These are phyloP conservation scores for Hipposideros larvatus DNA, from an alignment of 2,797 vertebrate species.

Conservation along the genomic window DNA sequence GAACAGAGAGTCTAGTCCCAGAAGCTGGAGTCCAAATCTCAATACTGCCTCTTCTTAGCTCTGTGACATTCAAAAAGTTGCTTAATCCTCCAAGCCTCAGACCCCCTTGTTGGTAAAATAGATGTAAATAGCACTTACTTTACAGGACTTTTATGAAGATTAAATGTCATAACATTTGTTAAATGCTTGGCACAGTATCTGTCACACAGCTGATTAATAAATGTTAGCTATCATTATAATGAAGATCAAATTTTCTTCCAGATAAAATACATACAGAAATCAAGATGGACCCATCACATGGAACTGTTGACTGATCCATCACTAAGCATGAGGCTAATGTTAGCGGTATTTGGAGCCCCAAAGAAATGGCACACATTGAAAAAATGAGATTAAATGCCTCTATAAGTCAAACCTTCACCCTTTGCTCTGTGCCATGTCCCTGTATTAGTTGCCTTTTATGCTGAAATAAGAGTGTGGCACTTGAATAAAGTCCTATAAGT, in stretches of 20 bases:
- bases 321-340: background rate
- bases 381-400: background rate
- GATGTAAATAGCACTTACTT: background rate
- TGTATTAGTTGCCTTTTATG: background rate
- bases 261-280: background rate
- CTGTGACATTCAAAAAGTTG: background rate
- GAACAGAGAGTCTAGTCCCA: background rate
- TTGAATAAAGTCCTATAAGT: background rate
- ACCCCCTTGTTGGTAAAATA: background rate
- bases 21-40: background rate
- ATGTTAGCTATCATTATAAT: background rate
- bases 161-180: background rate
- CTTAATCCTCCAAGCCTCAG: background rate
- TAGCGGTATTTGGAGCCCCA: background rate
- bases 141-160: background rate
- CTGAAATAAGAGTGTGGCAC: background rate
- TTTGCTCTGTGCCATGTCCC: no score
- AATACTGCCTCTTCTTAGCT: background rate
- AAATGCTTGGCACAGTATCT: background rate
- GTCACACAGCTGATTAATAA: background rate
- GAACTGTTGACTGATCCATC: background rate
- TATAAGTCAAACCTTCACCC: background rate
- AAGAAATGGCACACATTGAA: background rate
- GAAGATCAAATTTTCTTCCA: background rate
- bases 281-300: background rate